These are phyloP conservation scores for Corythoichthys haematopterus DNA, from an alignment of 2,113 vertebrate genomes.

Conservation along the genomic window DNA sequence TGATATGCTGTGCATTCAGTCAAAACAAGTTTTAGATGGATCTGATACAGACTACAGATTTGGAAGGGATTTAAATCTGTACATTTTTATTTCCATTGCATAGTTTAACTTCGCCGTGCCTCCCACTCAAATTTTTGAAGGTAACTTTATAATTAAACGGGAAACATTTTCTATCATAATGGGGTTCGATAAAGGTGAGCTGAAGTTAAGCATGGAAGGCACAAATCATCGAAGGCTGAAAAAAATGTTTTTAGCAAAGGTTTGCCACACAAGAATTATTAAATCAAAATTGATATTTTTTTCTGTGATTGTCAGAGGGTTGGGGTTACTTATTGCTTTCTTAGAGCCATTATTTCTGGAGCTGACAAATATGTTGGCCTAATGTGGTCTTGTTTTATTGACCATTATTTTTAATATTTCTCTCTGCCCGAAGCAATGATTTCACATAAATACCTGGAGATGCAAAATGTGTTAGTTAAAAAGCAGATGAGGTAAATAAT, in stretches of 20 bases:
- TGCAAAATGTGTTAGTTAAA: conserved; percentile 24
- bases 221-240: not conserved
- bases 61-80: not conserved
- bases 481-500: conserved; percentile 21
- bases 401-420: not conserved
- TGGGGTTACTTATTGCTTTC: too few species aligned
- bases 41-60: not conserved
- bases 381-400: too few species aligned
- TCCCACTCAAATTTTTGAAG: not conserved
- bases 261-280: not conserved
- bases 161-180: not conserved
- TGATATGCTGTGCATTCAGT: not conserved
- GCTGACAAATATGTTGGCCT: not conserved
- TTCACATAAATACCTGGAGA: conserved; percentile 14
- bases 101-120: not conserved
- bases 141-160: not conserved
- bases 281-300: not conserved
- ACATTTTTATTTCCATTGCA: not conserved
- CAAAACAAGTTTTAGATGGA: not conserved
- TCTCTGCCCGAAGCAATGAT: conserved; percentile 7
- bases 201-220: not conserved
- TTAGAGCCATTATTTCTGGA: not conserved
- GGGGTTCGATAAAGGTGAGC: not conserved
- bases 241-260: not conserved
- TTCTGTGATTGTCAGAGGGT: too few species aligned